Evolutionary conservation across 2,113 vertebrate species (phyloP), one percentile per base, ranked within the genome.

Genomic region (Halichoeres trimaculatus): DNA sequence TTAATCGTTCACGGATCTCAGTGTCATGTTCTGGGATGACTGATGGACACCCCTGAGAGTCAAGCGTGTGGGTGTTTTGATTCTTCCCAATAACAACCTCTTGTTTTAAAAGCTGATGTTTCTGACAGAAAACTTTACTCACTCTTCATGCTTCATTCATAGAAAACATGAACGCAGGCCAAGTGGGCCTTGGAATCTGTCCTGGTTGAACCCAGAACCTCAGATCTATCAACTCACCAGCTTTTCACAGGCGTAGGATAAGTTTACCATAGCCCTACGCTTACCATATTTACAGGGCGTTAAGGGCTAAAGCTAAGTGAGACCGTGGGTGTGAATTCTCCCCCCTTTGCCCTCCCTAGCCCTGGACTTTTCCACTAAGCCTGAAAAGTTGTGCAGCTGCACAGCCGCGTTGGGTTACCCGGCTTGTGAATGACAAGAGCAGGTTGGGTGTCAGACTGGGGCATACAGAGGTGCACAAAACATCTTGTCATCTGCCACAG

Each of bases 401-500:
- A 85, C 64, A 47, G 62, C 65, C 78, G 89, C 80, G 38, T 93
- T 92, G 67, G 83, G 90, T 94, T 94, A 92, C 93, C 79, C 74
- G 57, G 35, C 64, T 56, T 55, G 82, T 93, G 92, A 94, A 93
- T 93, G 93, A 94, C 93, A 94, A 89, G 89, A 88, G 87, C 93
- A 94, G 93, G 92, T 94, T 93, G 85, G 73, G 57, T 62, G 62
- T 62, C 75, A 82, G 59, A 66, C 74, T 52, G 74, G 75, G 47
- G 61, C 75, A 76, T 74, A 85, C 89, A 87, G 89, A 91, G 88
- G 88, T 88, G 83, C 83, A 87, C 71, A 74, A 78, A 81, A 86
- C 76, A 80, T 80, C 59, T 52, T 43, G 36, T 69, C 74, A 58
- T 74, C 72, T 63, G 64, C 54, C 38, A 57, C 72, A 74, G 66